These are phyloP conservation scores for Lucifuga dentata DNA, from an alignment of 2,113 vertebrate genomes.

Conservation along the genomic window DNA sequence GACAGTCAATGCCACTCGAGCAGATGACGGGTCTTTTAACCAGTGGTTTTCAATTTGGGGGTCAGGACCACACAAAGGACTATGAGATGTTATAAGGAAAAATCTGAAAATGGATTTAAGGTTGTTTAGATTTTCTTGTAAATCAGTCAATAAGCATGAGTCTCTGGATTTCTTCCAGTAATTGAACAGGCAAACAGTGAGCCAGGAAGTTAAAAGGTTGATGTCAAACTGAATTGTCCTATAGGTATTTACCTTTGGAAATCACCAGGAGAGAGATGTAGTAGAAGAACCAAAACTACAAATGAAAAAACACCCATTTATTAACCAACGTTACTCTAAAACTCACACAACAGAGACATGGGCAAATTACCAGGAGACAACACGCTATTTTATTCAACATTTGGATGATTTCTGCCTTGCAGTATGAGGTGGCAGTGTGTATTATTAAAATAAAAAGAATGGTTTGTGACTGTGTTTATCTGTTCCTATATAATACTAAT, in stretches of 20 bases:
- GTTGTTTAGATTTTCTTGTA: slow-evolving; percentile 43
- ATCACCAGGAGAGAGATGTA: background rate
- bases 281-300: background rate
- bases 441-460: slow-evolving; percentile 16
- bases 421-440: slow-evolving; percentile 17
- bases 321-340: slow-evolving; percentile 14
- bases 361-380: background rate
- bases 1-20: slow-evolving; percentile 7
- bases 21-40: background rate
- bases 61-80: slow-evolving; percentile 39
- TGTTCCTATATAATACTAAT: slow-evolving; percentile 24
- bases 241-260: slow-evolving; percentile 1
- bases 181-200: slow-evolving; percentile 21
- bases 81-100: too few species aligned
- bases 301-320: slow-evolving; percentile 33
- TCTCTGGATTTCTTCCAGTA: background rate
- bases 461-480: slow-evolving; percentile 8
- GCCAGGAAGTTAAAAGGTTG: background rate
- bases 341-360: slow-evolving; percentile 5
- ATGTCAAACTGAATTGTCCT: slow-evolving; percentile 11
- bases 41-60: slow-evolving; percentile 36
- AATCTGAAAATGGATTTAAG: too few species aligned
- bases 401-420: slow-evolving; percentile 37
- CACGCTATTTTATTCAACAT: slow-evolving; percentile 17
- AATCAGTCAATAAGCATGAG: slow-evolving; percentile 30